A percentile compares a stretch with the other conserved stretches of the same genome.
Evolutionary conservation across 2,797 vertebrate genomes (phyloP).

Genomic region (Sarcoramphus papa): DNA sequence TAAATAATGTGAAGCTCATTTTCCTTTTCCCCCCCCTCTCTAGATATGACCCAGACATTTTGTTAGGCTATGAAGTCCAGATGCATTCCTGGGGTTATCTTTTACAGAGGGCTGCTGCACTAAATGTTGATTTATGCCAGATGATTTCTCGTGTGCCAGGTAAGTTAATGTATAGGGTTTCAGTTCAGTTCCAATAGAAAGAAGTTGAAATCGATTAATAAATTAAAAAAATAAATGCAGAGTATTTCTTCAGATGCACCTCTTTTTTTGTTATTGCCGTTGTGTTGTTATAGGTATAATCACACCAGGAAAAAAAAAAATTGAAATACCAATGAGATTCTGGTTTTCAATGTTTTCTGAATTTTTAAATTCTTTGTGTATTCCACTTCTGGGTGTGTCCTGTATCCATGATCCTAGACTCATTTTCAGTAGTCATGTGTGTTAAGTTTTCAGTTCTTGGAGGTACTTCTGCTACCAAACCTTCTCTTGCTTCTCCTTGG

Average conservation of each 20-base stretch:
- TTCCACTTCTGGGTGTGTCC: background rate
- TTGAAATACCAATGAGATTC: background rate
- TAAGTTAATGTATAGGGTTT: conserved; percentile 55
- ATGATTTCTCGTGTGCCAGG: conserved; percentile 95
- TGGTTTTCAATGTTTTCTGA: background rate
- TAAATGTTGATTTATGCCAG: conserved; percentile 88
- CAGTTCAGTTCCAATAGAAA: background rate
- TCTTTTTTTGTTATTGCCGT: background rate
- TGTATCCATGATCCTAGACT: background rate
- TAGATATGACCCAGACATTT: conserved; percentile 96
- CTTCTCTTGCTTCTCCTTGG: background rate
- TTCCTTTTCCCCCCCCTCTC: background rate
- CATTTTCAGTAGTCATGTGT: background rate
- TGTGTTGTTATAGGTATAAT: background rate
- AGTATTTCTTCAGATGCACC: background rate
- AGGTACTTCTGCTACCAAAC: background rate
- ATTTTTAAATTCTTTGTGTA: background rate
- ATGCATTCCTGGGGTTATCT: conserved; percentile 98
- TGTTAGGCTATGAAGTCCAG: conserved; percentile 96
- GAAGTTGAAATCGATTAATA: background rate
- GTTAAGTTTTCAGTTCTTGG: background rate
- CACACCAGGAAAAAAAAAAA: background rate
- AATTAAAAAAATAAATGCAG: background rate
- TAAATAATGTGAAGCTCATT: background rate
- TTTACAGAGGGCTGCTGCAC: conserved; percentile 87